phyloP scores from a whole-genome alignment of 1,140 invertebrate species.

The Drosophila kepulauana region DNA sequence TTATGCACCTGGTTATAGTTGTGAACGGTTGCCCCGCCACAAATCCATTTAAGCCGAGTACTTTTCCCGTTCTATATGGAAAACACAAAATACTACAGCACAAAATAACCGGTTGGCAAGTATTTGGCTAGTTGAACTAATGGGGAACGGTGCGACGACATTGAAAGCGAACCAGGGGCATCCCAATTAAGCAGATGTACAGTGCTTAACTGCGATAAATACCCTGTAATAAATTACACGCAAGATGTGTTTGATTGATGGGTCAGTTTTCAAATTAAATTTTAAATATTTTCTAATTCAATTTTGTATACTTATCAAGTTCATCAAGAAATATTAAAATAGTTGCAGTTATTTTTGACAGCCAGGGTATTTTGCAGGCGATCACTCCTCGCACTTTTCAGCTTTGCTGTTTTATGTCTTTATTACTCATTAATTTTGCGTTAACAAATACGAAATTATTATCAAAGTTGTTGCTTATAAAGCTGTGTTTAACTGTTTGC shows the following conservation, averaged over 20 bases:
- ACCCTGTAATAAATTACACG: neutral
- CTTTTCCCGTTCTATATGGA: slow-evolving; percentile 35
- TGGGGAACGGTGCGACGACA: slow-evolving; percentile 21
- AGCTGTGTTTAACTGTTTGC: slow-evolving; percentile 26
- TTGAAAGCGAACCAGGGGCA: slow-evolving; percentile 43
- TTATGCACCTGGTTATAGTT: slow-evolving; percentile 9
- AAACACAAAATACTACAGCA: slow-evolving; percentile 10
- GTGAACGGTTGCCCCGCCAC: slow-evolving; percentile 18
- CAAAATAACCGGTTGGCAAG: slow-evolving; percentile 38
- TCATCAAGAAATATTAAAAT: too few relatives aligned
- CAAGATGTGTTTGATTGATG: slow-evolving; percentile 16
- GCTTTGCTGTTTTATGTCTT: slow-evolving; percentile 14
- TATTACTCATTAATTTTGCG: slow-evolving; percentile 37
- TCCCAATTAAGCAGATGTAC: slow-evolving; percentile 48
- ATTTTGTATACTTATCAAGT: slow-evolving; percentile 25
- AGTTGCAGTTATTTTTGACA: neutral
- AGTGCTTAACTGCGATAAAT: slow-evolving; percentile 3
- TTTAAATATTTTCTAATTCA: neutral
- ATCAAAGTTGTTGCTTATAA: slow-evolving; percentile 15
- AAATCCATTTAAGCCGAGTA: slow-evolving; percentile 34
- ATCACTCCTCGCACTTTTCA: neutral
- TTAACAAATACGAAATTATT: slow-evolving; percentile 34
- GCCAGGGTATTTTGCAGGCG: slow-evolving; percentile 1
- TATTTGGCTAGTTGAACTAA: slow-evolving; percentile 57
- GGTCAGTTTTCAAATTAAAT: neutral